Conservation (phyloP, 2,888 invertebrate genomes). For the Hofmannophila pseudospretella region DNA sequence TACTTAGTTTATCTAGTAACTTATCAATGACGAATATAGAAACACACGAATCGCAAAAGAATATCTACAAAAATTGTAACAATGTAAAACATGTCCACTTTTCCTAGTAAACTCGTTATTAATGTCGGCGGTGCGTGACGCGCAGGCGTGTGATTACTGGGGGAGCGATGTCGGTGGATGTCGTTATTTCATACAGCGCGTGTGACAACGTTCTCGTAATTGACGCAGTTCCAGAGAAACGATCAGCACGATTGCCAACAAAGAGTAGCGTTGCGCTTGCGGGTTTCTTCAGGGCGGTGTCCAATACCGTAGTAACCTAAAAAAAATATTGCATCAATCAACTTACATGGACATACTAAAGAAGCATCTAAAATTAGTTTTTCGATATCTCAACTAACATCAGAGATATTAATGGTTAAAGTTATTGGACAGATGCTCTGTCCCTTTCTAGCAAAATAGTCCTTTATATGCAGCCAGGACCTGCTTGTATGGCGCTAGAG, state of each 20-base stretch:
- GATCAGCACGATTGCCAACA: slow-evolving; percentile 28
- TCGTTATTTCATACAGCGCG: slow-evolving; percentile 31
- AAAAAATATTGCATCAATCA: too few relatives aligned
- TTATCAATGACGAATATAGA: too few relatives aligned
- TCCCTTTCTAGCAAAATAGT: too few relatives aligned
- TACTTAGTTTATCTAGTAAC: background rate
- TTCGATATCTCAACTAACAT: too few relatives aligned
- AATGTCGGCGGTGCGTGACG: slow-evolving; percentile 62
- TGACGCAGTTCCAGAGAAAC: slow-evolving; percentile 48
- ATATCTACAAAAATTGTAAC: slow-evolving; percentile 8
- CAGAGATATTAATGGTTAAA: too few relatives aligned
- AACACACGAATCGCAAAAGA: too few relatives aligned
- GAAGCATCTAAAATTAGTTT: too few relatives aligned
- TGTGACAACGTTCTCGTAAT: slow-evolving; percentile 58
- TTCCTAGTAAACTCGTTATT: slow-evolving; percentile 51
- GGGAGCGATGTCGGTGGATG: slow-evolving; percentile 22
- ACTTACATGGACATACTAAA: too few relatives aligned
- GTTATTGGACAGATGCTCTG: too few relatives aligned
- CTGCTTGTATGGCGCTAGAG: too few relatives aligned
- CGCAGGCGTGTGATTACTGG: slow-evolving; percentile 46
- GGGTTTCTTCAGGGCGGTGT: slow-evolving; percentile 29
- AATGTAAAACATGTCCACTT: slow-evolving; percentile 7
- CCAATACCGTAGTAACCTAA: too few relatives aligned
- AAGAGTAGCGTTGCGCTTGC: slow-evolving; percentile 13
- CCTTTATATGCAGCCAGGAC: too few relatives aligned